These are phyloP conservation scores for Uloborus plumipes DNA, from an alignment of 2,888 invertebrate genomes.

Conservation along the genomic window DNA sequence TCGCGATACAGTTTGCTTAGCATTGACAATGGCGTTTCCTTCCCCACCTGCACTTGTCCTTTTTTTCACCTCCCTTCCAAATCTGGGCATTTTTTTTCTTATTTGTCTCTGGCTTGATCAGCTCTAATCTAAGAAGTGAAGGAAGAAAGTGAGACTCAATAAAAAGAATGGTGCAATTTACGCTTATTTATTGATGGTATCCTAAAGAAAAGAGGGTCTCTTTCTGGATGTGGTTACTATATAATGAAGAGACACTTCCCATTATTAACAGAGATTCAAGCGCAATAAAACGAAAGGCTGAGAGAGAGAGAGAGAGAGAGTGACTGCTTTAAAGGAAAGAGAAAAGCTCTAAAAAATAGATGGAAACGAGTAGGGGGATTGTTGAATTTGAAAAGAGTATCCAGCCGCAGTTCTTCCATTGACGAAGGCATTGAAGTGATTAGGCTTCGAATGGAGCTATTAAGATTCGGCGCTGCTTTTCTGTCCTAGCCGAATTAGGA, in stretches of 20 bases:
- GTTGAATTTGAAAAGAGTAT: conserved; percentile 49
- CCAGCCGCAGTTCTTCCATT: conserved; percentile 45
- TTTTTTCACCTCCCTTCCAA: conserved; percentile 15
- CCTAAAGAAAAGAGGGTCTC: conserved; percentile 47
- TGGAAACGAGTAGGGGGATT: conserved; percentile 41
- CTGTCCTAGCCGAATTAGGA: conserved; percentile 57
- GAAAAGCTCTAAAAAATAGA: conserved; percentile 58
- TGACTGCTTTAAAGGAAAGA: conserved; percentile 51
- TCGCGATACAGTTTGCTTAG: conserved; percentile 56
- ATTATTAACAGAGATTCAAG: conserved; percentile 62
- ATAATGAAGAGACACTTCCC: conserved; percentile 62
- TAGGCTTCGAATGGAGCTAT: conserved; percentile 65
- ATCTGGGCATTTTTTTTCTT: conserved; percentile 25
- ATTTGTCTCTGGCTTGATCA: conserved; percentile 58
- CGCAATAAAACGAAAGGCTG: conserved; percentile 58
- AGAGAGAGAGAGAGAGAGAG: conserved; percentile 10
- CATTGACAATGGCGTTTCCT: conserved; percentile 48
- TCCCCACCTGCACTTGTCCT: background rate
- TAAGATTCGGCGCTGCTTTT: conserved; percentile 59
- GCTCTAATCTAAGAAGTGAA: conserved; percentile 53
- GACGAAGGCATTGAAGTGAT: conserved; percentile 63
- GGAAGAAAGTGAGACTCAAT: conserved; percentile 47
- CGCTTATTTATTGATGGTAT: conserved; percentile 61
- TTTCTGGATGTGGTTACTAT: conserved; percentile 63
- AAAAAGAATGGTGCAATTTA: conserved; percentile 63